Conservation (phyloP, 2,888 invertebrate genomes). For the Eubasilissa splendida region DNA sequence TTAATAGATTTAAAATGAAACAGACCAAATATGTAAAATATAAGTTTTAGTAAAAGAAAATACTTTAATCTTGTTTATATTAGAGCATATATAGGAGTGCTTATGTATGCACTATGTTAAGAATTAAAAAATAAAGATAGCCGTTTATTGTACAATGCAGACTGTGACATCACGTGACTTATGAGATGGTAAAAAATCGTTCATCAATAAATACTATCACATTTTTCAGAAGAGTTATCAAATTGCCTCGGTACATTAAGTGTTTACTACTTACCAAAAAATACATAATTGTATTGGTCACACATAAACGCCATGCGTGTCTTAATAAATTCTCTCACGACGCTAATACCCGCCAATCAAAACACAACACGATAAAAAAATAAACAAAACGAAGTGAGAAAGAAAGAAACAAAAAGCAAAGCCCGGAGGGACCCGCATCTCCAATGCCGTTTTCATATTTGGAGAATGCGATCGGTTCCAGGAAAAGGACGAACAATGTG, state of each 20-base stretch:
- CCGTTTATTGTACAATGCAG: too few relatives aligned
- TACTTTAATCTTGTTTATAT: too few relatives aligned
- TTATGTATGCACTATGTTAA: too few relatives aligned
- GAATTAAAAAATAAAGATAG: too few relatives aligned
- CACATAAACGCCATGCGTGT: slow-evolving; percentile 12
- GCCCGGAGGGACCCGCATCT: slow-evolving; percentile 23
- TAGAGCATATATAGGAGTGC: too few relatives aligned
- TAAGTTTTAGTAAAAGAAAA: too few relatives aligned
- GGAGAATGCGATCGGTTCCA: slow-evolving; percentile 26
- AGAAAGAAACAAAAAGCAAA: slow-evolving; percentile 26
- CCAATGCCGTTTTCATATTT: slow-evolving; percentile 13
- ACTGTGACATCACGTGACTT: too few relatives aligned
- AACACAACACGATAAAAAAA: slow-evolving; percentile 41
- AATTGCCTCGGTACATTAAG: background rate
- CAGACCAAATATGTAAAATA: too few relatives aligned
- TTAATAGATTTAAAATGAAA: too few relatives aligned
- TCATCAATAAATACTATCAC: too few relatives aligned
- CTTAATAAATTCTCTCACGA: slow-evolving; percentile 36
- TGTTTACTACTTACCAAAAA: slow-evolving; percentile 14
- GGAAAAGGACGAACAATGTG: slow-evolving; percentile 33
- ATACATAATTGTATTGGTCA: slow-evolving; percentile 10
- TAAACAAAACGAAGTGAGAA: slow-evolving; percentile 24
- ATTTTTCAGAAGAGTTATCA: background rate
- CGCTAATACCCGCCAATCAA: slow-evolving; percentile 46
- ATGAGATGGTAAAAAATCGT: too few relatives aligned